These are phyloP conservation scores for Xenops minutus DNA, from an alignment of 2,797 vertebrate genomes.

Conservation along the genomic window DNA sequence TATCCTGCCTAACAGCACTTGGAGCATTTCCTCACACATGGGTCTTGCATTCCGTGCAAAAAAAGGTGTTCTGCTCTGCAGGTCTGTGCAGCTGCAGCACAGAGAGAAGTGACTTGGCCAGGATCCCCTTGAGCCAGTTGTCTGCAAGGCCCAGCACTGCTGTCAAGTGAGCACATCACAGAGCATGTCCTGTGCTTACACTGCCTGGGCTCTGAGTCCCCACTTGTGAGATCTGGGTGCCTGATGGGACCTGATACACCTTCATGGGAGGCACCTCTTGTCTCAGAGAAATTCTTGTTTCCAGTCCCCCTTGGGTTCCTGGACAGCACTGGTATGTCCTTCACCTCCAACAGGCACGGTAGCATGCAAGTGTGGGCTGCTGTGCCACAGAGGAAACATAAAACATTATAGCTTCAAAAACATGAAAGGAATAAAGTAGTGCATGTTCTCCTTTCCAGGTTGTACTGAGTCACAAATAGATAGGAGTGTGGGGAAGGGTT, in stretches of 20 bases:
- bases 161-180: neutral
- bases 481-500: neutral
- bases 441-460: neutral
- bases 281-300: neutral
- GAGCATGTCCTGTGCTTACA: neutral
- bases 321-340: rapidly evolving
- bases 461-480: neutral
- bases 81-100: neutral
- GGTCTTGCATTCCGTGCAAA: neutral
- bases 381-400: neutral
- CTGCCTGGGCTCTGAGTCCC: neutral
- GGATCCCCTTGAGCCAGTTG: neutral
- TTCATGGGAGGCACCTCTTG: rapidly evolving
- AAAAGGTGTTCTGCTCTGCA: neutral
- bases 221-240: neutral
- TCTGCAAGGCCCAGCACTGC: neutral
- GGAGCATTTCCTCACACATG: rapidly evolving
- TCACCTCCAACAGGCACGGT: neutral
- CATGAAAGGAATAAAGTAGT: neutral
- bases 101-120: neutral
- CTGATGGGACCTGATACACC: neutral
- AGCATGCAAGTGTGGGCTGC: neutral
- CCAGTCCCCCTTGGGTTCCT: neutral
- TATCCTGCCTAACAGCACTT: neutral
- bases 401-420: neutral